phyloP scores from a whole-genome alignment of 2,797 vertebrate species.

The Hypotaenidia okinawae region DNA sequence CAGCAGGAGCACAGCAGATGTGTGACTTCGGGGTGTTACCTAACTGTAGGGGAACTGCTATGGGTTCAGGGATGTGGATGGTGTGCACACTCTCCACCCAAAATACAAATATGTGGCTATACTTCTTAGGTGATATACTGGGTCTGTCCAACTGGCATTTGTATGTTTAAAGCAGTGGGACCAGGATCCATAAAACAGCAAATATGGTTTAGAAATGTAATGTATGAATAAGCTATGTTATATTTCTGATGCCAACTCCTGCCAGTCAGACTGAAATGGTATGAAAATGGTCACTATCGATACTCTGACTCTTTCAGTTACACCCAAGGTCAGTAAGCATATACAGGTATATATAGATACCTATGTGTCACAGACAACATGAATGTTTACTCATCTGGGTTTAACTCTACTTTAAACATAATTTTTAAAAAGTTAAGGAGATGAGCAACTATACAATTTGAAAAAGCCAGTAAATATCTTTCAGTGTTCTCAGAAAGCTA shows the following conservation, averaged over 20 bases:
- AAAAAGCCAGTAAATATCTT: neutral
- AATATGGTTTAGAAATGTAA: neutral
- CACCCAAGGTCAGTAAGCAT: neutral
- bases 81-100: neutral
- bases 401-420: neutral
- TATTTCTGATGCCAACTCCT: neutral
- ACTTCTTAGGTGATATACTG: neutral
- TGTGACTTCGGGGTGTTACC: neutral
- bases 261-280: neutral
- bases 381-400: neutral
- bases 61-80: neutral
- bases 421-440: neutral
- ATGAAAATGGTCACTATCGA: neutral
- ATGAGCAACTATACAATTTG: neutral
- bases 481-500: neutral
- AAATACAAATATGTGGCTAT: neutral
- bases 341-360: accelerated
- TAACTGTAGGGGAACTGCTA: neutral
- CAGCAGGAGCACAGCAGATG: neutral
- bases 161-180: neutral
- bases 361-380: neutral
- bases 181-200: neutral
- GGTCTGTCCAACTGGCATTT: neutral
- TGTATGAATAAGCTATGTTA: neutral
- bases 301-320: neutral